These are phyloP conservation scores for Drosophila ambigua DNA, from an alignment of 1,140 invertebrate species.

Conservation along the genomic window DNA sequence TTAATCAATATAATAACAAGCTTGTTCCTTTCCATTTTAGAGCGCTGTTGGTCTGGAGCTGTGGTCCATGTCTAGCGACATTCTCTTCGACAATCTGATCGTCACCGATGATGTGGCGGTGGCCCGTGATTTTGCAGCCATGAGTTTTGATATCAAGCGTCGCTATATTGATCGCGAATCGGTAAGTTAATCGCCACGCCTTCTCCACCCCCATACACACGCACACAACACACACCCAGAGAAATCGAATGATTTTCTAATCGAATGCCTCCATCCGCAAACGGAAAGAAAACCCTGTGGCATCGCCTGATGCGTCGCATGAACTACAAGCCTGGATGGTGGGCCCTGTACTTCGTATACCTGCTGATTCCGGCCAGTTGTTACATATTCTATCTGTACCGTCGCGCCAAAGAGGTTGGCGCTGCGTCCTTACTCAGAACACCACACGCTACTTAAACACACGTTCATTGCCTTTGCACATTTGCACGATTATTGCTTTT, in stretches of 20 bases:
- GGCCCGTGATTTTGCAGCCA: constrained; percentile 91
- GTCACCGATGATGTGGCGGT: constrained; percentile 93
- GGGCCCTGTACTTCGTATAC: constrained; percentile 91
- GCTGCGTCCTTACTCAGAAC: neutral
- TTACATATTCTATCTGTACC: constrained; percentile 89
- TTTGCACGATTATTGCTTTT: constrained; percentile 46
- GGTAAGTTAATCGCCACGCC: constrained; percentile 85
- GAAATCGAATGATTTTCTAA: constrained; percentile 30
- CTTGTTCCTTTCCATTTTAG: constrained; percentile 84
- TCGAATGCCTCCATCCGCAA: constrained; percentile 16
- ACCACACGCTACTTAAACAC: constrained; percentile 7
- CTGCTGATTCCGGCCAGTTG: constrained; percentile 88
- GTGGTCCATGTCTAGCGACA: constrained; percentile 98
- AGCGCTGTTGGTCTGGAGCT: constrained; percentile 97
- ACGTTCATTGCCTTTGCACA: constrained; percentile 38
- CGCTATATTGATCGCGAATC: constrained; percentile 91
- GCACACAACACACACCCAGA: constrained; percentile 14
- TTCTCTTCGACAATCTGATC: constrained; percentile 98
- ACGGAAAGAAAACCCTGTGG: constrained; percentile 88
- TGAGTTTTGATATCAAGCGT: constrained; percentile 94
- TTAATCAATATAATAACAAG: neutral
- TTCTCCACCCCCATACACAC: neutral
- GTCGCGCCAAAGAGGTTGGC: constrained; percentile 87
- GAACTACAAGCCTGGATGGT: constrained; percentile 91
- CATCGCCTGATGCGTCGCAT: constrained; percentile 88